Evolutionary conservation across 2,113 vertebrate species (phyloP).

Genomic region (Ploceus nigricollis): DNA sequence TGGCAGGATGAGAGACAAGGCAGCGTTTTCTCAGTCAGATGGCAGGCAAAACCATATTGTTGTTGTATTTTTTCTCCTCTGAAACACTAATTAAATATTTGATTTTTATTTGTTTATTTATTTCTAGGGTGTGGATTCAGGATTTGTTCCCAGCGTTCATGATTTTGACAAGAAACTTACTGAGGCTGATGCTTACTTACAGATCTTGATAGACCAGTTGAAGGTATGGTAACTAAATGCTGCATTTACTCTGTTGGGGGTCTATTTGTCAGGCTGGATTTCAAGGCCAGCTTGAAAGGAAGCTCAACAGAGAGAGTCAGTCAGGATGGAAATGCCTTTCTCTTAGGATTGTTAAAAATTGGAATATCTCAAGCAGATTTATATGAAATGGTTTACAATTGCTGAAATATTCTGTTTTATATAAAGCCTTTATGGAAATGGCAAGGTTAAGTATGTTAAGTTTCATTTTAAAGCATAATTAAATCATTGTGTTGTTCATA

Average conservation of each 20-base stretch:
- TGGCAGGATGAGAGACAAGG: background rate
- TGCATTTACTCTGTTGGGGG: background rate
- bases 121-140: constrained; percentile 90
- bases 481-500: background rate
- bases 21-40: background rate
- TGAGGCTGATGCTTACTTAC: constrained; percentile 97
- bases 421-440: background rate
- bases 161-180: constrained; percentile 98
- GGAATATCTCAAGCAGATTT: background rate
- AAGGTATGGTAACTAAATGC: constrained; percentile 79
- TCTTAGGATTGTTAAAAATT: background rate
- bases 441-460: background rate
- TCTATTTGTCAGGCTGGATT: background rate
- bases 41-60: background rate
- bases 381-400: background rate
- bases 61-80: background rate
- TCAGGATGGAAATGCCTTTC: background rate
- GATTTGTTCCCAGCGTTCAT: constrained; percentile 94
- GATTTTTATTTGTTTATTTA: background rate
- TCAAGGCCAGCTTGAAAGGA: background rate
- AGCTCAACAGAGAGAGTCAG: background rate
- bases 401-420: background rate
- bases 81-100: background rate
- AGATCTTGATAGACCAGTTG: constrained; percentile 96
- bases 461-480: background rate